phyloP scores from a whole-genome alignment of 2,797 vertebrate genomes.

The Streptopelia turtur region DNA sequence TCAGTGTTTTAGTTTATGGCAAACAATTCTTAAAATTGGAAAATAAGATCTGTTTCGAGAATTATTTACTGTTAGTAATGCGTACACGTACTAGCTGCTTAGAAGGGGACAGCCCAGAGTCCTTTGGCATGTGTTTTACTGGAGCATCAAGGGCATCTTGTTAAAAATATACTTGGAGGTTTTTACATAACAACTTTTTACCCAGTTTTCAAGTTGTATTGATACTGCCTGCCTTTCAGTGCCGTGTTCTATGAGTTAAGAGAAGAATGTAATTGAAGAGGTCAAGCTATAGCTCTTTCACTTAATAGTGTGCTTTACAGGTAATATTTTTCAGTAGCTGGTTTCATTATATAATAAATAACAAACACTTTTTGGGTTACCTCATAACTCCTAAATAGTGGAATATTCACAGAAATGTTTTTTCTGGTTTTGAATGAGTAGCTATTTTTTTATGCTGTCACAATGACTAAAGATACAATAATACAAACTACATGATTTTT shows the following conservation, averaged over 20 bases:
- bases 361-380: neutral
- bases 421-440: neutral
- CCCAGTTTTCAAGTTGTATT: neutral
- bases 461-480: neutral
- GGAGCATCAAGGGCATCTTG: neutral
- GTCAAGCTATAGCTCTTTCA: neutral
- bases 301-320: neutral
- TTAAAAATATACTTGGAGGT: neutral
- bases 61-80: neutral
- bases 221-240: neutral
- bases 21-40: neutral
- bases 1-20: neutral
- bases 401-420: neutral
- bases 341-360: neutral
- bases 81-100: neutral
- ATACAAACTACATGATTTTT: neutral
- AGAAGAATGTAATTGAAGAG: neutral
- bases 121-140: neutral
- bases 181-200: neutral
- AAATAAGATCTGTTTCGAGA: neutral
- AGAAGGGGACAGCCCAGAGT: neutral
- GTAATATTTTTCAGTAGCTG: neutral
- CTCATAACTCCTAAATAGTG: neutral
- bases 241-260: neutral
- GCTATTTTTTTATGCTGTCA: neutral